Percentiles rank a stretch among this genome's conserved stretches.
Evolutionary conservation across 2,797 vertebrate species (phyloP).

Genomic region (Gobio occitaniae): DNA sequence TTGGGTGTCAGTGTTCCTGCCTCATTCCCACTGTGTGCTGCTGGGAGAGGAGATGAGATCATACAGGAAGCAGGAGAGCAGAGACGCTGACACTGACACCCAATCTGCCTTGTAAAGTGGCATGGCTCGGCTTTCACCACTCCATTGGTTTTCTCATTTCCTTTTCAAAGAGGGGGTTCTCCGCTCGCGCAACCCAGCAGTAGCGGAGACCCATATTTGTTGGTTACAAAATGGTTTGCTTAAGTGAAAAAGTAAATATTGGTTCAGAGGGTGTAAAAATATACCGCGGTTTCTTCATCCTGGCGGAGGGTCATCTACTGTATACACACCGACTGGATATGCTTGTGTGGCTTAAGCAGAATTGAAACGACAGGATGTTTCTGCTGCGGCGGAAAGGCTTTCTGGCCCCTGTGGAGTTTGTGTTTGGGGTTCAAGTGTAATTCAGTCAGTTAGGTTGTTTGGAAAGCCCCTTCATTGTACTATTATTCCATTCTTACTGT

Average conservation of each 20-base stretch:
- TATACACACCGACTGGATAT: conserved; percentile 4
- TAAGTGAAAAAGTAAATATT: not conserved
- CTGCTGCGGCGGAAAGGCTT: conserved; percentile 36
- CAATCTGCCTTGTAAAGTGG: conserved; percentile 56
- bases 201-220: not conserved
- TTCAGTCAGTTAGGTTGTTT: conserved; percentile 44
- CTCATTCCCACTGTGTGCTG: conserved; percentile 55
- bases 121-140: conserved; percentile 44
- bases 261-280: conserved; percentile 9
- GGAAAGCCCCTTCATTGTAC: conserved; percentile 59
- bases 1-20: conserved; percentile 54
- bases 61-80: conserved; percentile 59
- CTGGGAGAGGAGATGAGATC: conserved; percentile 62
- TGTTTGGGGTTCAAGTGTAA: conserved; percentile 37
- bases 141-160: conserved; percentile 32
- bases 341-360: not conserved
- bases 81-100: conserved; percentile 56
- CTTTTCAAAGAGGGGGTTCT: conserved; percentile 6
- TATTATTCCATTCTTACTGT: conserved; percentile 26
- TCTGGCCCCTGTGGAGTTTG: conserved; percentile 25
- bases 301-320: conserved; percentile 15
- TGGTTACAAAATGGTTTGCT: not conserved
- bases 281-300: not conserved
- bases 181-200: not conserved
- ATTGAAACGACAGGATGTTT: conserved; percentile 53